phyloP scores from a whole-genome alignment of 2,888 invertebrate genomes.

The Hartigia nigra region DNA sequence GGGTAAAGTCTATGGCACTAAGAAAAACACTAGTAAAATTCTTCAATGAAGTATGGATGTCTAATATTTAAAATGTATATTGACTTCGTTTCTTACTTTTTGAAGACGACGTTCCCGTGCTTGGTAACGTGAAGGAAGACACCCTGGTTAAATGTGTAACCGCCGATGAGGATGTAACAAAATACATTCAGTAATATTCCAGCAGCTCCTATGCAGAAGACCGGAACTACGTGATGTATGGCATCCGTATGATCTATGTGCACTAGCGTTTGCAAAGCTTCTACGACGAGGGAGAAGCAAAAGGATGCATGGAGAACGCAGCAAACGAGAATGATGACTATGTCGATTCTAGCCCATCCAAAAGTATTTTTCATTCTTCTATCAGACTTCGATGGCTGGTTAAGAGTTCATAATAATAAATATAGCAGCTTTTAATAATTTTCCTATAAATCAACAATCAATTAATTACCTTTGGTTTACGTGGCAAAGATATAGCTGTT shows the following conservation, averaged over 20 bases:
- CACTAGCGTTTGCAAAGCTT: conserved; percentile 83
- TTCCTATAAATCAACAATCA: neutral
- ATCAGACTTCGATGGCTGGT: conserved; percentile 70
- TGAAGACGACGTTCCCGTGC: conserved; percentile 72
- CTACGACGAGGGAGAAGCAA: conserved; percentile 83
- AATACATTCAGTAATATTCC: conserved; percentile 82
- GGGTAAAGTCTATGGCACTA: neutral
- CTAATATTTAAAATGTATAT: neutral
- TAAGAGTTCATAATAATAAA: conserved; percentile 14
- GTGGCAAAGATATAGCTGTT: conserved; percentile 40
- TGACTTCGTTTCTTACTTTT: conserved; percentile 42
- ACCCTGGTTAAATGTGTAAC: conserved; percentile 79
- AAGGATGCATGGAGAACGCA: conserved; percentile 86
- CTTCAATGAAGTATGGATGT: neutral
- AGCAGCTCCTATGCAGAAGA: conserved; percentile 77
- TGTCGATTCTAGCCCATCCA: conserved; percentile 91
- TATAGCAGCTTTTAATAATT: neutral
- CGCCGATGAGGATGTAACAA: conserved; percentile 85
- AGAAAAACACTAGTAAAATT: neutral
- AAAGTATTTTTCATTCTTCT: conserved; percentile 84
- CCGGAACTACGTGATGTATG: conserved; percentile 80
- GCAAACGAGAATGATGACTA: conserved; percentile 84
- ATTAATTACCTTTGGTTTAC: conserved; percentile 43
- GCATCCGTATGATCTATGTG: conserved; percentile 80
- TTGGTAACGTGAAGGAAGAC: conserved; percentile 75